Conservation (phyloP, 1,140 invertebrate species). For the Phocides pigmalion region DNA sequence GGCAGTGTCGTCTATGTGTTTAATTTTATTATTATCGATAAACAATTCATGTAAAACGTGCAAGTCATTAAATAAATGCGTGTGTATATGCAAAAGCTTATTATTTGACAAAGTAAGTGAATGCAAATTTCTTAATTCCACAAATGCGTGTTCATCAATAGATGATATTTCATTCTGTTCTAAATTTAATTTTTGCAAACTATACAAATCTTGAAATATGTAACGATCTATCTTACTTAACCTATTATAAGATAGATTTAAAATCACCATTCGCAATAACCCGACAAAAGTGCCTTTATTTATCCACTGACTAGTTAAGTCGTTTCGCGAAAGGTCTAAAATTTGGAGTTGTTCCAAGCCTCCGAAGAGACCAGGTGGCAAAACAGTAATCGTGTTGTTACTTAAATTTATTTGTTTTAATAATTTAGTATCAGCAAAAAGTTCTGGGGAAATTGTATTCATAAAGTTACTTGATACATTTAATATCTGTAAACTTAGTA, state of each 20-base stretch:
- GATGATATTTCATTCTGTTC: constrained; percentile 90
- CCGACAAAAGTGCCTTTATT: constrained; percentile 91
- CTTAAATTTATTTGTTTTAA: constrained; percentile 89
- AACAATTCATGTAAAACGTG: constrained; percentile 89
- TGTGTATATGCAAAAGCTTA: constrained; percentile 87
- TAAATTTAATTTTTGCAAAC: constrained; percentile 90
- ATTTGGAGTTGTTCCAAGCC: constrained; percentile 90
- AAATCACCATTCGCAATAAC: constrained; percentile 88
- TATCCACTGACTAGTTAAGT: constrained; percentile 91
- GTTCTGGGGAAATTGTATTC: constrained; percentile 88
- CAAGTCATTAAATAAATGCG: constrained; percentile 89
- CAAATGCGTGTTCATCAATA: constrained; percentile 90
- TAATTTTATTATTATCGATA: constrained; percentile 90
- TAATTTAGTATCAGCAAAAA: constrained; percentile 88
- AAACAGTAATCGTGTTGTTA: constrained; percentile 91
- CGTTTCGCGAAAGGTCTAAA: constrained; percentile 91
- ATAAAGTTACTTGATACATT: constrained; percentile 92
- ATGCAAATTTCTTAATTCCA: constrained; percentile 90
- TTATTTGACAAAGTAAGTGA: constrained; percentile 90
- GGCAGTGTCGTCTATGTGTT: constrained; percentile 87
- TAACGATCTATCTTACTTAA: constrained; percentile 88
- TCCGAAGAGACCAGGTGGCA: constrained; percentile 90
- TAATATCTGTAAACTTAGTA: constrained; percentile 87
- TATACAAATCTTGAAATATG: constrained; percentile 90
- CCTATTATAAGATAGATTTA: constrained; percentile 91